Evolutionary conservation across 2,797 vertebrate species (phyloP).

Genomic region (Pristis pectinata): DNA sequence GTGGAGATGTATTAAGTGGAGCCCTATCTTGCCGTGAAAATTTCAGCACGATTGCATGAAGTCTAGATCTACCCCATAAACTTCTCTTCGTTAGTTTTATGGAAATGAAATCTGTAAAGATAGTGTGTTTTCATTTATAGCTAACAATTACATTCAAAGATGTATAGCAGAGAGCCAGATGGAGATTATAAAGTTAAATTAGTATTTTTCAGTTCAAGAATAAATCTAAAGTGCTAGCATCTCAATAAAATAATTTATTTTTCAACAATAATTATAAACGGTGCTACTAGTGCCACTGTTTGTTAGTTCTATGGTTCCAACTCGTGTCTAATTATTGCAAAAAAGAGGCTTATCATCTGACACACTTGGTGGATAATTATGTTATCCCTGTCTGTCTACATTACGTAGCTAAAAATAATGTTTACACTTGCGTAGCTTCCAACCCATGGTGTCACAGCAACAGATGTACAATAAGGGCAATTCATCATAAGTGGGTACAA

Average conservation of each 20-base stretch:
- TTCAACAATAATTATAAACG: not conserved
- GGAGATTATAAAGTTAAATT: not conserved
- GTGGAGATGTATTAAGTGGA: not conserved
- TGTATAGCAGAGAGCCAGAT: not conserved
- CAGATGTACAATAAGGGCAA: not conserved
- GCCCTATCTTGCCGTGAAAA: too few species aligned
- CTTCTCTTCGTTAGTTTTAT: not conserved
- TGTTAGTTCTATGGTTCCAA: not conserved
- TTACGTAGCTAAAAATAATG: not conserved
- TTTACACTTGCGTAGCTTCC: not conserved
- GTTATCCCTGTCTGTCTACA: slow-evolving; percentile 1
- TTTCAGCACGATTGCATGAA: not conserved
- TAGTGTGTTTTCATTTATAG: not conserved
- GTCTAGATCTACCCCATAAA: not conserved
- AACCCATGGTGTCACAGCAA: not conserved
- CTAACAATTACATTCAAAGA: not conserved
- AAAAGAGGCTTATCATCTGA: not conserved
- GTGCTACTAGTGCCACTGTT: not conserved
- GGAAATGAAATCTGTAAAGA: not conserved
- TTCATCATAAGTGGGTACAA: not conserved
- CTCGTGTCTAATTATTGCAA: not conserved
- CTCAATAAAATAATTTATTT: not conserved
- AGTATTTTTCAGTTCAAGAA: not conserved
- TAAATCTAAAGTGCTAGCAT: not conserved
- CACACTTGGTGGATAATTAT: not conserved